Conservation (phyloP, 1,140 invertebrate species). For the Drepana arcuata region DNA sequence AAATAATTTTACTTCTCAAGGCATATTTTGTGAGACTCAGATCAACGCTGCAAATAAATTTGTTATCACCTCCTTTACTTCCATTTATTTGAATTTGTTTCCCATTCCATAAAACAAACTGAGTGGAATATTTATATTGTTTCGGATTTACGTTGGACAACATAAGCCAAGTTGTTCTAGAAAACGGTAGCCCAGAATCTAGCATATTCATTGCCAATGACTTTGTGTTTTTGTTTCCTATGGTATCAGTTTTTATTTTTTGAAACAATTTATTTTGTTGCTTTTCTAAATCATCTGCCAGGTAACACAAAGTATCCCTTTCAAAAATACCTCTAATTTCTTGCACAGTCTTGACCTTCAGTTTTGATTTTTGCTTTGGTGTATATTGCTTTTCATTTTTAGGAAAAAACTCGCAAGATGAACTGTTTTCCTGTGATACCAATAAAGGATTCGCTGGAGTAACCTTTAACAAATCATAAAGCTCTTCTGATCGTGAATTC, state of each 20-base stretch:
- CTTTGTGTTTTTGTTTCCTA: conserved; percentile 38
- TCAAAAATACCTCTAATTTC: conserved; percentile 44
- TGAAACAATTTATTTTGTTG: conserved; percentile 44
- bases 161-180: conserved; percentile 54
- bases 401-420: conserved; percentile 34
- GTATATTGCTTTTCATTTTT: conserved; percentile 42
- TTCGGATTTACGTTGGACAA: conserved; percentile 53
- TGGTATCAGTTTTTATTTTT: conserved; percentile 41
- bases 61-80: conserved; percentile 44
- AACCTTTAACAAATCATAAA: conserved; percentile 36
- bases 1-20: conserved; percentile 13
- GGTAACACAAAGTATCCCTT: conserved; percentile 33
- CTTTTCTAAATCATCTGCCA: conserved; percentile 38
- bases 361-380: conserved; percentile 42
- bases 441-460: conserved; percentile 28
- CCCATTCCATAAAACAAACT: conserved; percentile 51
- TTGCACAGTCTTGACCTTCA: conserved; percentile 52
- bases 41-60: conserved; percentile 44
- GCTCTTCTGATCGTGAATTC: conserved; percentile 29
- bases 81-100: conserved; percentile 48
- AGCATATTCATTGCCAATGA: conserved; percentile 38
- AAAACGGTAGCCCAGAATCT: conserved; percentile 31
- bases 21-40: conserved; percentile 14
- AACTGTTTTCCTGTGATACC: conserved; percentile 6
- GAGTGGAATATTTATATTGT: conserved; percentile 24